Evolutionary conservation across 1,140 invertebrate species (phyloP), one percentile per base, ranked within the genome.

Genomic region (Bombyx mori): DNA sequence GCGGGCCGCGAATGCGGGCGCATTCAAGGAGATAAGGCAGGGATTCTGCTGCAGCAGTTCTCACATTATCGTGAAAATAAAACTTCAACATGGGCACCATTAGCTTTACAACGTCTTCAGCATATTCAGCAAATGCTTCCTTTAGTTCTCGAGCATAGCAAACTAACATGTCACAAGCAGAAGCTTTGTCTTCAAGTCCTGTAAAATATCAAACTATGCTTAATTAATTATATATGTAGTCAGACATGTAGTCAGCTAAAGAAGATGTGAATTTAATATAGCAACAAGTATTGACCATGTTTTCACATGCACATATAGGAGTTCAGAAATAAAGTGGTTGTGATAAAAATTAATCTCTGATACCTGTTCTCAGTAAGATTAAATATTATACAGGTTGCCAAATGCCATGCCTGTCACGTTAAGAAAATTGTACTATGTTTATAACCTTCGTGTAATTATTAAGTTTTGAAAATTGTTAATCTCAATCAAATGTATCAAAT

Each of bases 31-130:
- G 88, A 87, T 93, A 97, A 0, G 99, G 98, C 57, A 99, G 89
- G 65, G 95, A 97, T 83, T 99, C 97, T 0, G 98, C 97, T 3
- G 98, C 98, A 8, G 96, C 95, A 9, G 92, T 93, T 63, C 96
- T 89, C 0, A 98, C 96, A 47, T 95, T 96, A 89, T 99, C 98
- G 73, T 99, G 98, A 89, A 99, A 99, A 86, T 99, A 99, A 75
- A 99, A 99, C 82, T 99, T 99, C 7, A 99, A 90, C 91, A 99
- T 93, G 0, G 98, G 97, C 44, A 99, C 93, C 95, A 98, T 98
- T 49, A 99, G 90, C 74, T 95, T 94, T 0, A 99, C 95, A 1
- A 87, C 84, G 76, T 98, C 93, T 79, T 99, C 97, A 1, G 96
- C 94, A 77, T 99, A 99, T 65, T 94, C 93, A 8, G 95, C 95